Base-by-base conservation (phyloP, 1,140 invertebrate genomes). In the Papilio polyxenes region DNA sequence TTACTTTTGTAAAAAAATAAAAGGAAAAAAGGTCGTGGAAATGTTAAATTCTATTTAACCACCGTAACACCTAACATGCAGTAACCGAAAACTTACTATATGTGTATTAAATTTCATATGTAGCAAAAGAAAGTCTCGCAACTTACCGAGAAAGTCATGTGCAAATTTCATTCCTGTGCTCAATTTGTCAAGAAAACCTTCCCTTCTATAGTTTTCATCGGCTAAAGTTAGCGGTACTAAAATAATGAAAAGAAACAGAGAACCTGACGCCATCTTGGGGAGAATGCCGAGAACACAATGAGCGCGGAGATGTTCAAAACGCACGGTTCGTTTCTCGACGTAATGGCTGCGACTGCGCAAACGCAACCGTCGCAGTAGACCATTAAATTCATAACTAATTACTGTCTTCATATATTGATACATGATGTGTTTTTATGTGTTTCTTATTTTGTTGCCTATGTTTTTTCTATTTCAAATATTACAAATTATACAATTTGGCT, bases 161-260 rank as follows among this genome's bases (percentile, higher is more conserved):
- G 96, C 96, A 84, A 96, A 94, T 87, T 96, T 95, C 79, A 97
- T 92, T 59, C 96, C 96, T 82, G 93, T 93, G 82, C 95, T 96
- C 53, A 96, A 95, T 86, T 95, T 95, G 75, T 96, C 95, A 69
- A 97, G 92, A 17, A 97, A 93, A 72, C 95, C 95, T 76, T 93
- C 90, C 65, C 89, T 90, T 83, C 80, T 86, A 74, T 85, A 81
- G 75, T 87, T 85, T 87, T 91, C 87, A 84, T 84, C 87, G 59
- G 82, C 86, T 40, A 82, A 83, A 31, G 88, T 86, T 11, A 86
- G 72, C 80, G 78, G 78, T 20, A 78, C 15, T 88, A 83, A 77
- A 88, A 76, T 49, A 93, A 77, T 59, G 90, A 62, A 76, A 92
- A 51, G 23, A 85, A 86, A 53, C 15, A 89, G 75, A 11, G 89